Base-by-base conservation (phyloP, 2,888 invertebrate genomes). In the Caenorhabditis sinica region DNA sequence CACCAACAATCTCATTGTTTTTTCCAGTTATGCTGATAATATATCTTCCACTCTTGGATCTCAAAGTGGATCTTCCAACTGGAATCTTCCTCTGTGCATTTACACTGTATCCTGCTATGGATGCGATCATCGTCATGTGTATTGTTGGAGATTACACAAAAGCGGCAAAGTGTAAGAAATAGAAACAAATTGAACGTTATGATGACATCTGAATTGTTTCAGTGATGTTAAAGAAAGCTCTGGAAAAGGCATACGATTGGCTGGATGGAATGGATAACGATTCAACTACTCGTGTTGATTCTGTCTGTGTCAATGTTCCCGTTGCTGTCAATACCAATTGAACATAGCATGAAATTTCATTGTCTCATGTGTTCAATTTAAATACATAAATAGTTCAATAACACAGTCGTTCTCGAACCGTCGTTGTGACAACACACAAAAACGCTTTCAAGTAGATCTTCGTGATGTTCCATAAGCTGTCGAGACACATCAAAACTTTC, bases 31-130 rank as follows among this genome's bases (percentile, higher is more conserved):
- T 66, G 4, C 13, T 71, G 9, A 73, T 73, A 11, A 71, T 80
- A 25, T 73, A 58, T 17, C 58, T 80, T 6, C 73, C 72, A 28
- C 40, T 73, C 5, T 17, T 73, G 5, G 36, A 71, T 28, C 2
- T 80, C 1, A 25, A 73, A 8, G 28, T 49, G 20, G 66, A 40
- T 60, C 40, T 80, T 15, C 80, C 80, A 33, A 80, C 73, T 58
- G 80, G 74, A 43, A 20, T 74, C 2, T 56, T 43, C 11, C n/a
- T 56, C 3, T 56, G 65, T 53, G 36, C 28, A 6, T 65, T 74
- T 20, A 74, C 56, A 4, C 8, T 74, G 2, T 74, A 74, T 43
- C 74, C 74, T 2, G 65, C 74, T 2, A 43, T 65, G 30, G 74
- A 65, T 65, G 53, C 65, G 2, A n/a, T 65, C 1, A 74, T 74